Conservation (phyloP, 2,113 vertebrate genomes). For the Ageneiosus marmoratus region DNA sequence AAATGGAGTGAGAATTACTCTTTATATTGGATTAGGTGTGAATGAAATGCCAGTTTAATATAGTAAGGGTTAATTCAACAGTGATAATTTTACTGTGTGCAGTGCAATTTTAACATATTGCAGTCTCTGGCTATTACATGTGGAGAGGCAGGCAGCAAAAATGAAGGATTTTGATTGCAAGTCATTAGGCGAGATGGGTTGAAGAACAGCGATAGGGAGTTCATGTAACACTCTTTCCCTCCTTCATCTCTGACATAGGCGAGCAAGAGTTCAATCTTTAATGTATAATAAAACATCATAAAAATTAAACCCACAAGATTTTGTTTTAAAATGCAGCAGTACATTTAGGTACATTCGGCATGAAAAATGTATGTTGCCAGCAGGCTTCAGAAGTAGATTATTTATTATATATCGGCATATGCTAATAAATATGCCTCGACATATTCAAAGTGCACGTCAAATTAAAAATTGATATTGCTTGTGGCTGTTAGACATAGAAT, state of each 20-base stretch:
- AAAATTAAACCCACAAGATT: conserved; percentile 60
- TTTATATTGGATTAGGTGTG: conserved; percentile 6
- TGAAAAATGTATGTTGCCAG: conserved; percentile 66
- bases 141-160: conserved; percentile 41
- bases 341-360: conserved; percentile 60
- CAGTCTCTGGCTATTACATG: conserved; percentile 34
- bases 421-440: conserved; percentile 67
- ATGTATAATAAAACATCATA: conserved; percentile 64
- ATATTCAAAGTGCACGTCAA: conserved; percentile 62
- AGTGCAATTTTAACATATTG: conserved; percentile 36
- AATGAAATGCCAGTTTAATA: conserved; percentile 32
- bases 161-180: conserved; percentile 43
- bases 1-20: conserved; percentile 15
- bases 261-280: conserved; percentile 56
- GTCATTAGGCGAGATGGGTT: conserved; percentile 34
- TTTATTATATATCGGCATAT: conserved; percentile 68
- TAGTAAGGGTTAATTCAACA: conserved; percentile 41
- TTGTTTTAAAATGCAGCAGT: conserved; percentile 62
- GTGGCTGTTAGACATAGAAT: conserved; percentile 61
- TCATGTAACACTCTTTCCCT: conserved; percentile 21
- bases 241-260: conserved; percentile 30
- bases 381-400: conserved; percentile 63
- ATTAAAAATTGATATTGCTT: conserved; percentile 70
- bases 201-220: conserved; percentile 23
- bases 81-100: conserved; percentile 34